Conservation (phyloP, 2,797 vertebrate genomes). For the Notamacropus eugenii region DNA sequence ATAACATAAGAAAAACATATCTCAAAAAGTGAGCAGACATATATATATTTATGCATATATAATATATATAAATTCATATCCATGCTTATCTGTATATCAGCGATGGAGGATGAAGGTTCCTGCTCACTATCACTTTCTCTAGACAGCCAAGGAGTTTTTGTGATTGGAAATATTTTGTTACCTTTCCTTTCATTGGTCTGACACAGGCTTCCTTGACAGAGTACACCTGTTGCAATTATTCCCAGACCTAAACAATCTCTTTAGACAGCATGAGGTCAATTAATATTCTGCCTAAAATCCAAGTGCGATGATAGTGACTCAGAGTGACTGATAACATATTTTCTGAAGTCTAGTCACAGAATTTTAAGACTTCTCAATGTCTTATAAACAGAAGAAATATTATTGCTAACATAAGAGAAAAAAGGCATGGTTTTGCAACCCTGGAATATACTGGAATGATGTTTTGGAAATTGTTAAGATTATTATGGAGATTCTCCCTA, state of each 20-base stretch:
- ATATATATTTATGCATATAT: neutral
- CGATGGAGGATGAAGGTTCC: neutral
- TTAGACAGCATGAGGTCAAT: neutral
- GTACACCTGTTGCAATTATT: conserved; percentile 44
- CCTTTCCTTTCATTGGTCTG: conserved; percentile 22
- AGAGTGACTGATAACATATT: neutral
- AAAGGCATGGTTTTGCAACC: neutral
- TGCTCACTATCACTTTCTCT: neutral
- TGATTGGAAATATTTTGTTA: neutral
- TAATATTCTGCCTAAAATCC: neutral
- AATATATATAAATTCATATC: neutral
- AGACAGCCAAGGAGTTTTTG: conserved; percentile 23
- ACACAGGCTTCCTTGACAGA: conserved; percentile 50
- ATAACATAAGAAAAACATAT: neutral
- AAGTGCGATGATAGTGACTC: neutral
- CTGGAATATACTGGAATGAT: neutral
- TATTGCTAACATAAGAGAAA: neutral
- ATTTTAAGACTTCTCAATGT: neutral
- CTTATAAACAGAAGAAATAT: neutral
- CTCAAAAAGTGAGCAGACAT: neutral
- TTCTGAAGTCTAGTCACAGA: neutral
- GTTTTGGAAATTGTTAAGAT: neutral
- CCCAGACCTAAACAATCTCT: conserved; percentile 52
- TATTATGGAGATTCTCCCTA: neutral
- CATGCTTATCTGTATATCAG: neutral